phyloP scores from a whole-genome alignment of 2,888 invertebrate genomes.

The Nymphalis urticae region DNA sequence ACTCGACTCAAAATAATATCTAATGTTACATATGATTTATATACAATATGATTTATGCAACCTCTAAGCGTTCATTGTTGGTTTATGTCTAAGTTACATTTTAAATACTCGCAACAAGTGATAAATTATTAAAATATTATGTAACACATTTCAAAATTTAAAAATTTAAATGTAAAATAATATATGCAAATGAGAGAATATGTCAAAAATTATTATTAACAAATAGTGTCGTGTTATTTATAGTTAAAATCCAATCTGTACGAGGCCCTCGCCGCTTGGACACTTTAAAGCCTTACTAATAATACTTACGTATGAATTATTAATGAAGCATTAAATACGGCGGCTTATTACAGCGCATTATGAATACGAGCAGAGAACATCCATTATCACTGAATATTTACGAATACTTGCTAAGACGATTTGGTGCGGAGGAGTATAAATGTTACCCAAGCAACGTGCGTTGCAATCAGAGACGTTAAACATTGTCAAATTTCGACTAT shows the following conservation, averaged over 20 bases:
- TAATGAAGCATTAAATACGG: conserved; percentile 59
- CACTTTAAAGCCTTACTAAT: conserved; percentile 46
- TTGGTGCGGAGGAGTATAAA: conserved; percentile 8
- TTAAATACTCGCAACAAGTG: not conserved
- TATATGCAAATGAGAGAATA: conserved; percentile 25
- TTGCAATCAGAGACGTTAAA: not conserved
- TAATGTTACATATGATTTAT: conserved; percentile 7
- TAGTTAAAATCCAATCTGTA: conserved; percentile 26
- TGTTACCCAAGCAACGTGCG: not conserved
- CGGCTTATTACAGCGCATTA: conserved; percentile 62
- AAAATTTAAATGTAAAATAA: conserved; percentile 17
- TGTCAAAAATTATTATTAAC: conserved; percentile 27
- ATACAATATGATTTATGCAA: conserved; percentile 5
- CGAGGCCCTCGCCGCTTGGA: conserved; percentile 28
- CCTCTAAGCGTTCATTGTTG: not conserved
- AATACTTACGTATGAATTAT: conserved; percentile 62
- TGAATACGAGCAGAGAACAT: conserved; percentile 57
- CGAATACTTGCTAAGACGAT: conserved; percentile 40
- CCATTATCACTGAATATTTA: conserved; percentile 60
- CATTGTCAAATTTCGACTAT: not conserved
- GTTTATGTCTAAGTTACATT: not conserved
- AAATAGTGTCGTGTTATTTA: conserved; percentile 26
- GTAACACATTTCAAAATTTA: conserved; percentile 18
- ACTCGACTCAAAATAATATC: conserved; percentile 17
- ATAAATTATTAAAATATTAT: conserved; percentile 20